Conservation (phyloP, 2,797 vertebrate genomes). For the Silurus aristotelis region DNA sequence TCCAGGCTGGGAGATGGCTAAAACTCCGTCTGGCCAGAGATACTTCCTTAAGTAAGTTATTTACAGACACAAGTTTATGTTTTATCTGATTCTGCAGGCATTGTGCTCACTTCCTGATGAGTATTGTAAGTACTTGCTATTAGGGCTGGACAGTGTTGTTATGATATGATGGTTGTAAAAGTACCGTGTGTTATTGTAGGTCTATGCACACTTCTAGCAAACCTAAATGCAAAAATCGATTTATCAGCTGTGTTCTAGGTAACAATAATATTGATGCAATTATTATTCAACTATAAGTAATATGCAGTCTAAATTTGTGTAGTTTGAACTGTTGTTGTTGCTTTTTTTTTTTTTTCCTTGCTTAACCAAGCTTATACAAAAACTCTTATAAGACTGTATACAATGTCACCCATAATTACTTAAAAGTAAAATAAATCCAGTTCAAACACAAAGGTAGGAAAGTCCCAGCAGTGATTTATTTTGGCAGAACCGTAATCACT, state of each 20-base stretch:
- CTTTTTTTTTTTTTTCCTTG: background rate
- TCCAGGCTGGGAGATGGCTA: conserved; percentile 98
- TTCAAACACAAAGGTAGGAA: background rate
- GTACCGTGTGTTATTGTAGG: background rate
- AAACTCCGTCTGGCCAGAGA: conserved; percentile 95
- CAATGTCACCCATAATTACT: no score
- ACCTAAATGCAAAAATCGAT: background rate
- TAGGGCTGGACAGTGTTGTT: background rate
- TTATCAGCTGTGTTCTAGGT: background rate
- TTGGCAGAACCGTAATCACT: background rate
- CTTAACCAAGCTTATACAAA: background rate
- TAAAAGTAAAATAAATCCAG: no score
- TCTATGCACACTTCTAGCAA: background rate
- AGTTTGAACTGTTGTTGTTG: background rate
- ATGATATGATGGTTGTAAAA: conserved; percentile 2
- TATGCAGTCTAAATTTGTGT: background rate
- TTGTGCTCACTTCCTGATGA: background rate
- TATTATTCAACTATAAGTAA: background rate
- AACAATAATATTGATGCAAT: background rate
- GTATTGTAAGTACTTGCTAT: background rate
- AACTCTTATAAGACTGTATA: background rate
- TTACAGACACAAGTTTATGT: background rate
- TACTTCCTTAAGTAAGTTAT: conserved; percentile 97
- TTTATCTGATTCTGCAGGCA: background rate
- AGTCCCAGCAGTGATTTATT: background rate